Percentiles rank a stretch among this genome's conserved stretches.
phyloP scores from a whole-genome alignment of 2,888 invertebrate genomes.

The Ceramica pisi region DNA sequence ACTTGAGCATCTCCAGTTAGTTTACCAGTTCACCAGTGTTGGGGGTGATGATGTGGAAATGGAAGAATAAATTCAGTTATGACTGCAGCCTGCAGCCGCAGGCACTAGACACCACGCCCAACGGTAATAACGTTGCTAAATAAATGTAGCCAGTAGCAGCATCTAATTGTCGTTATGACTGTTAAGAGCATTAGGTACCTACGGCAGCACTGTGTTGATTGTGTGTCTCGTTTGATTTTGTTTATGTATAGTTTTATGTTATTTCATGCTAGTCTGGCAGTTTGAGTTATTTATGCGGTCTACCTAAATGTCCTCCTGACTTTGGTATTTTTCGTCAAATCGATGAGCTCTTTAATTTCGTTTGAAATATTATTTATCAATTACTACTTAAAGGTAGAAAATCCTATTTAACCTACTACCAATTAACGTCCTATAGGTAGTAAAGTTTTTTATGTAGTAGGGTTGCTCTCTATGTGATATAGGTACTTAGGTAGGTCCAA shows the following conservation, averaged over 20 bases:
- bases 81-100: not conserved
- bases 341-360: too few relatives aligned
- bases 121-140: not conserved
- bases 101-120: not conserved
- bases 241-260: not conserved
- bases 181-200: too few relatives aligned
- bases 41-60: not conserved
- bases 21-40: not conserved
- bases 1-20: not conserved
- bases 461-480: too few relatives aligned
- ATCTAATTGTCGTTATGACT: not conserved
- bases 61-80: constrained; percentile 3
- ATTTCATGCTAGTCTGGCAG: too few relatives aligned
- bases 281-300: too few relatives aligned
- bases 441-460: too few relatives aligned
- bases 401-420: too few relatives aligned
- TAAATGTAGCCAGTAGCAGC: not conserved
- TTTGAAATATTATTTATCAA: too few relatives aligned
- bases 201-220: constrained; percentile 1
- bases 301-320: too few relatives aligned
- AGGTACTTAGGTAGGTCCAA: not conserved
- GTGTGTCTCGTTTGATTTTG: not conserved
- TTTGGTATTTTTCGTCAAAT: too few relatives aligned
- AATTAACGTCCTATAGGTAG: too few relatives aligned
- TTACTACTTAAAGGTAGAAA: too few relatives aligned